Base-by-base conservation (phyloP, 2,888 invertebrate species). In the Sesamia inferens region DNA sequence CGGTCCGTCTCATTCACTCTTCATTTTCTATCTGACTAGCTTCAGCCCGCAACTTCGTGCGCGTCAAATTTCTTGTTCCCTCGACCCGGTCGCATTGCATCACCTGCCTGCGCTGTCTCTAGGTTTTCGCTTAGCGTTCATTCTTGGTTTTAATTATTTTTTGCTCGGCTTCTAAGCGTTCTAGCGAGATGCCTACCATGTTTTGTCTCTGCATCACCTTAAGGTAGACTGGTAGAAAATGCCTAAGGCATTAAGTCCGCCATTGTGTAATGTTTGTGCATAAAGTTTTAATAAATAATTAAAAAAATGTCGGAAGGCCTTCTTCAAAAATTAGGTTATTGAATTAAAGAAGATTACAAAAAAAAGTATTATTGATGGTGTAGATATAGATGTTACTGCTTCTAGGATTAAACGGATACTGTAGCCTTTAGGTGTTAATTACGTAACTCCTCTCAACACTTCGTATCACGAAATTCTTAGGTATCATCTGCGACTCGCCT, bases 391-490 rank as follows among this genome's bases (percentile, higher is more conserved):
- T 51, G 51, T 47, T 42, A 39, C n/a, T 47, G 0, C 16, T 6
- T 22, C 8, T 58, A 22, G 5, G 19, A 1, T 63, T 24, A 44
- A 22, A 22, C 11, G 0, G 44, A 47, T 7, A 64, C 47, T 24
- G 8, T 48, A 5, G n/a, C 14, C 1, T 47, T 16, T 22, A 31
- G 31, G n/a, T 10, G 31, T 39, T 14, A 44, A 67, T 61, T 51
- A 66, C 39, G 13, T 65, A 55, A 54, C 39, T 71, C 70, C 65
- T 47, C 71, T 67, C 48, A 57, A 63, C n/a, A 51, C 19, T 51
- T 59, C n/a, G 14, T 47, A 62, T 62, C 61, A 74, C 61, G 59
- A 58, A 57, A 47, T 62, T 44, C 22, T 51, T 67, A 54, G 51
- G 14, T 19, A 22, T 51, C 58, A 54, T 54, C n/a, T 54, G 67